Evolutionary conservation across 2,113 vertebrate species (phyloP).

Genomic region (Nettapus auritus): DNA sequence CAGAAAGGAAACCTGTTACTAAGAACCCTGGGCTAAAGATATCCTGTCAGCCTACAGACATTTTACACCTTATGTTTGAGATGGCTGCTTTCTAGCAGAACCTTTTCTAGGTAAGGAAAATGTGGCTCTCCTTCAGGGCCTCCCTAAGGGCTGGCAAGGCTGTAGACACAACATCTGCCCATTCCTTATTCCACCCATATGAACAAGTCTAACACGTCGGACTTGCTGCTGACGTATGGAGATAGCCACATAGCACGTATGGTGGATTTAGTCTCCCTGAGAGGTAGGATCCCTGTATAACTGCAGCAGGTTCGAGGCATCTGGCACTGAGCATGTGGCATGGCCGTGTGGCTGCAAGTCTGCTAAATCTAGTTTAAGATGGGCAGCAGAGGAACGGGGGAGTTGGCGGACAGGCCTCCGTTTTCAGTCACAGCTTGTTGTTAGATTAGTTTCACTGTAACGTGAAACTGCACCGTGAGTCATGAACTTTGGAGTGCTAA

Average conservation of each 20-base stretch:
- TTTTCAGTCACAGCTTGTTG: neutral
- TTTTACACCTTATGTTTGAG: neutral
- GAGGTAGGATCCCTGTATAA: neutral
- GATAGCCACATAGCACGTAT: neutral
- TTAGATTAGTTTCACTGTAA: neutral
- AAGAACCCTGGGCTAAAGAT: neutral
- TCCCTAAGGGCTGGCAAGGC: neutral
- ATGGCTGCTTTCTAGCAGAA: neutral
- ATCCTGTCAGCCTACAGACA: neutral
- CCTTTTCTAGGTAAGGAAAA: neutral
- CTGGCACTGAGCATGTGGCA: accelerated
- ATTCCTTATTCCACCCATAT: neutral
- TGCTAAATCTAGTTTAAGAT: neutral
- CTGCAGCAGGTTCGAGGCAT: neutral
- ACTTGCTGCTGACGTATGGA: neutral
- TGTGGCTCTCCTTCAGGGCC: neutral
- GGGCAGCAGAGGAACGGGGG: neutral
- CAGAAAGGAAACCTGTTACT: neutral
- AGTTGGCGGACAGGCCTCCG: neutral
- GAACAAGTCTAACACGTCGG: neutral
- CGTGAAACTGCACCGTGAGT: neutral
- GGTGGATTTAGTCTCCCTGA: neutral
- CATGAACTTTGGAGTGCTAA: neutral
- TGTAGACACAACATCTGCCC: neutral
- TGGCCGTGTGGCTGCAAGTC: neutral